phyloP scores from a whole-genome alignment of 2,797 vertebrate species.

The Lacerta viridis region DNA sequence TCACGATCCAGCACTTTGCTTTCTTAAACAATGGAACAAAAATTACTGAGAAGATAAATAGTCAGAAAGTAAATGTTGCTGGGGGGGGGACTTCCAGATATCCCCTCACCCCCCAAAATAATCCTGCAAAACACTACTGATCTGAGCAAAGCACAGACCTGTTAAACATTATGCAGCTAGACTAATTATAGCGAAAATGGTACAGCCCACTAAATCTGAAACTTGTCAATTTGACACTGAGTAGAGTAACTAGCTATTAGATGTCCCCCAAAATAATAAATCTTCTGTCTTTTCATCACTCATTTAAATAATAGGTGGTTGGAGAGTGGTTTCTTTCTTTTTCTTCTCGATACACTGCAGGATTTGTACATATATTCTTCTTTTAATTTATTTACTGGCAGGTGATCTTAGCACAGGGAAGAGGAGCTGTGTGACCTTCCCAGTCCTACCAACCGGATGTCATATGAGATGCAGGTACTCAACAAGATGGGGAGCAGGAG shows the following conservation, averaged over 20 bases:
- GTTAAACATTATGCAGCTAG: conserved; percentile 41
- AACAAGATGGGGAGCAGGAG: background rate
- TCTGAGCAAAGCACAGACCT: conserved; percentile 13
- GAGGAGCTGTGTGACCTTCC: background rate
- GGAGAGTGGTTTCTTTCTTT: background rate
- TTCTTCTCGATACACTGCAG: conserved; percentile 14
- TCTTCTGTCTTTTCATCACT: conserved; percentile 49
- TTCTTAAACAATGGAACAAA: conserved; percentile 25
- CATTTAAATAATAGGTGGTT: conserved; percentile 34
- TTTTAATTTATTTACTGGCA: conserved; percentile 10
- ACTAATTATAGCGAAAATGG: conserved; percentile 42
- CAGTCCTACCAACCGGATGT: background rate
- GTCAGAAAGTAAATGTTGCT: background rate
- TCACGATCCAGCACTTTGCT: background rate
- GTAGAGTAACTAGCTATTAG: conserved; percentile 52
- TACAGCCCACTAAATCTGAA: conserved; percentile 50
- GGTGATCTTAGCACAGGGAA: background rate
- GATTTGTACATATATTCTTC: conserved; percentile 30
- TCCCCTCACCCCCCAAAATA: background rate
- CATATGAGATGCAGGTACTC: background rate
- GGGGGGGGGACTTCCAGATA: conserved; percentile 3
- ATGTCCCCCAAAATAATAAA: conserved; percentile 17
- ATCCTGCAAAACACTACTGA: background rate
- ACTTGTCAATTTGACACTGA: conserved; percentile 44
- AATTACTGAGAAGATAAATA: background rate